phyloP scores from a whole-genome alignment of 37 sponge, comb jelly and placozoan species.

The Halichondria panicea region DNA sequence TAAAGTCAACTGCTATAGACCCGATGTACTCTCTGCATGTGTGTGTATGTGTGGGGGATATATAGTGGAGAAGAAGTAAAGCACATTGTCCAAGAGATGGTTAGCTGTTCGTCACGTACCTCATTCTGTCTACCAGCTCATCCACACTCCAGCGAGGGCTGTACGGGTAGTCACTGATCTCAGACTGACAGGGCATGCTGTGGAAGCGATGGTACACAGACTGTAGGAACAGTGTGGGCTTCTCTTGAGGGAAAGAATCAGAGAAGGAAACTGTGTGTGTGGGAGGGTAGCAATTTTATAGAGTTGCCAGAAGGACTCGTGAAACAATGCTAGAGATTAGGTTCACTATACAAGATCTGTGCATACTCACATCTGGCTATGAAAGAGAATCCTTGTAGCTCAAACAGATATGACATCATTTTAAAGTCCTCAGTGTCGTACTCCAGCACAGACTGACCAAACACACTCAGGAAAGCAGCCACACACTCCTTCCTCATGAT shows the following conservation, averaged over 20 bases:
- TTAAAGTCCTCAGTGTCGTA: conserved; percentile 81
- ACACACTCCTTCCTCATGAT: conserved; percentile 64
- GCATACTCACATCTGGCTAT: conserved; percentile 43
- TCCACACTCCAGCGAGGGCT: conserved; percentile 76
- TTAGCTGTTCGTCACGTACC: conserved; percentile 3
- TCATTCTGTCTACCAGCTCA: conserved; percentile 62
- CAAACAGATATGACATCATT: conserved; percentile 66
- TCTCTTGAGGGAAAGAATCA: conserved; percentile 50
- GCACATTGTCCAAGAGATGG: neutral
- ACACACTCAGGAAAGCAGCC: conserved; percentile 53
- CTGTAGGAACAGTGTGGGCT: conserved; percentile 43
- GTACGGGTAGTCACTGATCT: conserved; percentile 55
- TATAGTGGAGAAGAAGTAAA: neutral
- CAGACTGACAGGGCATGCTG: conserved; percentile 46
- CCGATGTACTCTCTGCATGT: conserved; percentile 42
- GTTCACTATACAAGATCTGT: no score
- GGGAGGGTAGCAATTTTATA: neutral
- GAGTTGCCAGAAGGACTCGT: neutral
- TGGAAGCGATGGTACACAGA: conserved; percentile 73
- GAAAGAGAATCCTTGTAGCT: conserved; percentile 61
- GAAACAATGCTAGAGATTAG: neutral
- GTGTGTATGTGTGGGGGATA: neutral
- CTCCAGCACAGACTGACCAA: conserved; percentile 69
- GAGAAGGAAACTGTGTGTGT: neutral
- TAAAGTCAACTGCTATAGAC: conserved; percentile 47